Evolutionary conservation across 2,797 vertebrate species (phyloP), one percentile per base, ranked within the genome.

Genomic region (Takifugu ocellatus): DNA sequence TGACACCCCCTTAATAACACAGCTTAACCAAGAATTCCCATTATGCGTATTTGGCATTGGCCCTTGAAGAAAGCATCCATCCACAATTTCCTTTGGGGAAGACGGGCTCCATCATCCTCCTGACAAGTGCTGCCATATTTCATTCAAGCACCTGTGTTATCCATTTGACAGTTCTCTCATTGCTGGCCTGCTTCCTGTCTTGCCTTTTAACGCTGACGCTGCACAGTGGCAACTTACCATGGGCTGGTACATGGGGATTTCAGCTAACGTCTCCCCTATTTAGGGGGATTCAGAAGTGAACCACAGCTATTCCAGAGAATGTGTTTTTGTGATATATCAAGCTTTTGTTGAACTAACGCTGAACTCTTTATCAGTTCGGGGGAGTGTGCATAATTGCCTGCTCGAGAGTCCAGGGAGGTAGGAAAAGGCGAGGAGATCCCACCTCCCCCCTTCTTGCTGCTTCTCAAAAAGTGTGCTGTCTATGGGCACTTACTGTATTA

Each of bases 341-440:
- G 88, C 85, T 85, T 74, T 71, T 49, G 56, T 77, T 89, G 88
- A 90, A 90, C 90, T 87, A 77, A 87, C 78, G 78, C 70, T 89
- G 88, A 90, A 90, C 88, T 83, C 77, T 75, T 84, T 84, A 88
- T 87, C 83, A 76, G 81, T 54, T 26, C 42, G 25, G 31, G 67
- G 69, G 75, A 50, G 69, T 68, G 53, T 51, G 46, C 63, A 61
- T 81, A 74, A 87, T 83, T 82, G 66, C 62, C 71, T 67, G 54
- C 2, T 4, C 56, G 66, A 59, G 48, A 56, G 59, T 59, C 48
- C 11, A 7, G 29, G 42, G 50, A 70, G 59, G 63, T 68, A 56
- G 63, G 49, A 56, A 39, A 54, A 66, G 63, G 59, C 48, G n/a
- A 59, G 69, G 54, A 58, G n/a, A 64, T 69, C 68, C 66, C 61